phyloP scores from a whole-genome alignment of 2,888 invertebrate genomes.

The Parochlus steinenii region DNA sequence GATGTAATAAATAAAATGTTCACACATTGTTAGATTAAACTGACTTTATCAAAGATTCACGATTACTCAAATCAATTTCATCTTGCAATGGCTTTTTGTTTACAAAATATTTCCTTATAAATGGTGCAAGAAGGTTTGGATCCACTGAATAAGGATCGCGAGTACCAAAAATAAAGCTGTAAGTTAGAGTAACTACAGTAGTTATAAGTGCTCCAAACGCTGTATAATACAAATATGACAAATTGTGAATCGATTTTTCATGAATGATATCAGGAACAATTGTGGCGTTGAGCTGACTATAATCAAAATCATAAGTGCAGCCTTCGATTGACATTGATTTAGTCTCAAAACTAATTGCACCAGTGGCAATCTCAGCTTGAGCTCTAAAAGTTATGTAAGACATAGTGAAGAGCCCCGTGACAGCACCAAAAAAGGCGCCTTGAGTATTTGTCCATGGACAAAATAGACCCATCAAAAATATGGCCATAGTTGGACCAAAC shows the following conservation, averaged over 20 bases:
- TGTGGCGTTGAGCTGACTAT: not conserved
- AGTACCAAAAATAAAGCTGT: slow-evolving; percentile 37
- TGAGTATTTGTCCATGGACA: slow-evolving; percentile 48
- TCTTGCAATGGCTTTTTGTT: too few relatives aligned
- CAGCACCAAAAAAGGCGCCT: too few relatives aligned
- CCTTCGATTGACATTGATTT: slow-evolving; percentile 35
- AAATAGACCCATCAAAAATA: slow-evolving; percentile 51
- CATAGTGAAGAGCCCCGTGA: too few relatives aligned
- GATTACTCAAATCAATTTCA: too few relatives aligned
- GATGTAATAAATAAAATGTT: too few relatives aligned
- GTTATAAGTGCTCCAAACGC: slow-evolving; percentile 42
- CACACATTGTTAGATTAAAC: too few relatives aligned
- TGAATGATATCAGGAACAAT: not conserved
- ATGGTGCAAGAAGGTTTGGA: slow-evolving; percentile 43
- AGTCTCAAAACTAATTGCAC: slow-evolving; percentile 37
- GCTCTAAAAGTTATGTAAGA: too few relatives aligned
- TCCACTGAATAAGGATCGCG: slow-evolving; percentile 38
- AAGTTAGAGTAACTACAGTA: slow-evolving; percentile 36
- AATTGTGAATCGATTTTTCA: slow-evolving; percentile 33
- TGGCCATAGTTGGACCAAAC: slow-evolving; percentile 48
- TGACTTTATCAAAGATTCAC: too few relatives aligned
- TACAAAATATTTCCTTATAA: slow-evolving; percentile 35
- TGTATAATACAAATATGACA: slow-evolving; percentile 57
- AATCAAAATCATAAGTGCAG: slow-evolving; percentile 25
- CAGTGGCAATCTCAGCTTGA: slow-evolving; percentile 47